Evolutionary conservation across 2,113 vertebrate species (phyloP).

Genomic region (Paramisgurnus dabryanus): DNA sequence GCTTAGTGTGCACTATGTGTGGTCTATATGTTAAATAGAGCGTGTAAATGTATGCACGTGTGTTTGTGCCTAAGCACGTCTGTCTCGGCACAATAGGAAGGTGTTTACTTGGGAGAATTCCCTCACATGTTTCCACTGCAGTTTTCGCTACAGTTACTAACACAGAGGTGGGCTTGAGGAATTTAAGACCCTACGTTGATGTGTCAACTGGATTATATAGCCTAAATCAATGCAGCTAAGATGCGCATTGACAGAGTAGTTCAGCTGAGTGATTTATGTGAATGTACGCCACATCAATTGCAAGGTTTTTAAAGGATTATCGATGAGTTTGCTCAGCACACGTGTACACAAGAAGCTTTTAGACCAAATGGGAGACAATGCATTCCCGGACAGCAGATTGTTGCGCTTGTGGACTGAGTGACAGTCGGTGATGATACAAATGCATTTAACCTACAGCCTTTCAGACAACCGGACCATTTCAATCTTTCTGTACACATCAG

Average conservation of each 20-base stretch:
- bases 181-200: neutral
- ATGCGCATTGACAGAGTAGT: neutral
- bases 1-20: slow-evolving; percentile 9
- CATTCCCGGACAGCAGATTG: slow-evolving; percentile 23
- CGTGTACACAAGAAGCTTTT: slow-evolving; percentile 20
- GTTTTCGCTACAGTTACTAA: neutral
- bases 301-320: slow-evolving; percentile 5
- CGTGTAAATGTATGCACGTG: neutral
- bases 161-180: neutral
- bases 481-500: slow-evolving; percentile 34
- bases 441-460: slow-evolving; percentile 50
- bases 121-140: slow-evolving; percentile 39
- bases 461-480: slow-evolving; percentile 51
- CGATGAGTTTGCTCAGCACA: slow-evolving; percentile 32
- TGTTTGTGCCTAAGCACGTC: slow-evolving; percentile 26
- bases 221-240: neutral
- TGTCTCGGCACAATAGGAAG: neutral
- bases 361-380: slow-evolving; percentile 26
- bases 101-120: slow-evolving; percentile 42
- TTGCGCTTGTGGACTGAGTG: slow-evolving; percentile 22
- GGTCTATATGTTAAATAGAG: slow-evolving; percentile 20
- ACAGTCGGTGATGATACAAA: slow-evolving; percentile 29
- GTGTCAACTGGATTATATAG: neutral
- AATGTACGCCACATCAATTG: neutral
- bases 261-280: neutral